Base-by-base conservation (phyloP, 92 coral and sea anemone species). In the Bergia sp. region DNA sequence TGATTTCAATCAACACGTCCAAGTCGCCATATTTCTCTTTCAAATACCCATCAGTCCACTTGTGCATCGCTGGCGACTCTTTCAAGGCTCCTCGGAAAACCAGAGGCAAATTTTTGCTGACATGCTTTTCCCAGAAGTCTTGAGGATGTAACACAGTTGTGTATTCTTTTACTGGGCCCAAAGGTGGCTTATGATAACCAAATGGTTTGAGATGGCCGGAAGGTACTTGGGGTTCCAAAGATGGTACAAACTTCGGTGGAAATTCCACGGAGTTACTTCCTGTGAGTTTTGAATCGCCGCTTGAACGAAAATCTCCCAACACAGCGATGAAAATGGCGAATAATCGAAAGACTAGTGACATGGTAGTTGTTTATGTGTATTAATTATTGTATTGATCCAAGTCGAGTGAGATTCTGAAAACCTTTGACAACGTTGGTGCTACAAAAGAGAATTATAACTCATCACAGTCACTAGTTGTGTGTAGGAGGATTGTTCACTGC, bases 141-240 rank as follows among this genome's bases (percentile, higher is more conserved):
- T 91, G 93, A 8, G 99, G 99, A 77, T 90, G 91, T n/a, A 97
- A 90, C 8, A 96, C 94, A 41, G 90, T 85, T 66, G 87, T 89
- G 87, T 97, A 94, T 72, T 97, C 97, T n/a, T 86, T 87, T 9
- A 97, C 92, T 0, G 98, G 99, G 8, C 98, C 97, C 77, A 90
- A 91, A 41, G 99, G 94, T 9, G 96, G 96, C 61, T 93, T 82
- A 84, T 97, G 99, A 79, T 91, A 92, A 80, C 99, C 99, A 86
- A 97, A 97, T 66, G 95, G 91, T 82, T 93, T 88, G 21, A 96
- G 88, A 80, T 97, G 99, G 3, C 99, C 99, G 7, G 97, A 88
- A 7, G 92, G 96, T 15, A 76, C 29, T 58, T 20, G 39, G 16
- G 96, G 94, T 67, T 87, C 87, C 37, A 89, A 58, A 11, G 96